Conservation (phyloP, 2,888 invertebrate genomes). For the Heliconius ismenius region DNA sequence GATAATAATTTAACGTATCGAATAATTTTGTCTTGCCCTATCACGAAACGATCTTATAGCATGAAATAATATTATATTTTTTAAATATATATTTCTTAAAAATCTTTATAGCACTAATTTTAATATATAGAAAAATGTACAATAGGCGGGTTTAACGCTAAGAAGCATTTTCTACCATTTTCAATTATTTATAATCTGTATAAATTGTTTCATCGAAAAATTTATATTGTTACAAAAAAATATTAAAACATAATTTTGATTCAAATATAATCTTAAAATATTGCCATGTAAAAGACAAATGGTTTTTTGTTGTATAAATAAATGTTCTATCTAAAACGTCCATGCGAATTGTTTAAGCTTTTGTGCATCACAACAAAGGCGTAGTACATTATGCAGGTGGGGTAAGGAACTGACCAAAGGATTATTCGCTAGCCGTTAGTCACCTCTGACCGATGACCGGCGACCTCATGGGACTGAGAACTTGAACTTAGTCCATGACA, state of each 20-base stretch:
- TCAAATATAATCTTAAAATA: neutral
- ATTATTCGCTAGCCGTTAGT: conserved; percentile 69
- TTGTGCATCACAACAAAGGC: conserved; percentile 10
- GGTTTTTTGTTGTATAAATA: neutral
- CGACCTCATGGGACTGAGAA: conserved; percentile 76
- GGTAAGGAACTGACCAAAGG: conserved; percentile 49
- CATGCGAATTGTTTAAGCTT: conserved; percentile 18
- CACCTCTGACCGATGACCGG: conserved; percentile 76
- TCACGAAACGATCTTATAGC: conserved; percentile 16
- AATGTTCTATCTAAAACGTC: conserved; percentile 12
- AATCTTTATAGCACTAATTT: too few species aligned
- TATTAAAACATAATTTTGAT: neutral
- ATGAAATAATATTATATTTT: neutral
- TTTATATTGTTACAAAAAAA: neutral
- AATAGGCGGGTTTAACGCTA: too few species aligned
- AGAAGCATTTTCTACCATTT: neutral
- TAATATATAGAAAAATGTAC: too few species aligned
- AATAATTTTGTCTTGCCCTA: conserved; percentile 15
- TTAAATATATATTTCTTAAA: neutral
- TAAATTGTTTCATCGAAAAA: neutral
- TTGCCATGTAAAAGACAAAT: neutral
- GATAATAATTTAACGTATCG: neutral
- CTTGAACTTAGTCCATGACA: conserved; percentile 63
- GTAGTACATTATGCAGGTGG: conserved; percentile 41
- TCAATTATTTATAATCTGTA: neutral